Percentiles rank a stretch among this genome's conserved stretches.
These are phyloP conservation scores for Rachycentron canadum DNA, from an alignment of 2,797 vertebrate species.

Conservation along the genomic window DNA sequence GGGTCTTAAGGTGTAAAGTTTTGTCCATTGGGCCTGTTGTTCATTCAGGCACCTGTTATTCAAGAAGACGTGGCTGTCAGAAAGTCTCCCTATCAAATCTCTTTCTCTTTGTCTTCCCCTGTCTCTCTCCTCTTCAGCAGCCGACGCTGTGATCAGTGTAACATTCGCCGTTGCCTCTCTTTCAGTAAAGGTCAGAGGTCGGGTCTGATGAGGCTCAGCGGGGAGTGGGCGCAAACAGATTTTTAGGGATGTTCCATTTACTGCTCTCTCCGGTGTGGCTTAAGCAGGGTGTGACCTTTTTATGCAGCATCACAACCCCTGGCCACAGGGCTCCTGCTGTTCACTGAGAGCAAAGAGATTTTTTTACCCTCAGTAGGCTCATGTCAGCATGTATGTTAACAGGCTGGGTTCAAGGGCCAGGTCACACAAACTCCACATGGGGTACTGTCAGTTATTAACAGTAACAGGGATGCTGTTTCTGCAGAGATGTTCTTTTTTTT, in stretches of 20 bases:
- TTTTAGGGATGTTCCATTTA: constrained; percentile 38
- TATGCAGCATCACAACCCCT: not conserved
- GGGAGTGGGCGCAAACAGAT: constrained; percentile 16
- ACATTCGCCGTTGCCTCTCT: not conserved
- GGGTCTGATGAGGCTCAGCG: constrained; percentile 1
- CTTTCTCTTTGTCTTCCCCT: constrained; percentile 3
- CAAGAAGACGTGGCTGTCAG: constrained; percentile 52
- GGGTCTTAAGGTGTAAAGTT: not conserved
- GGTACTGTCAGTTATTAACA: not conserved
- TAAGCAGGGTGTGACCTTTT: constrained; percentile 40
- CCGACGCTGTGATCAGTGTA: constrained; percentile 12
- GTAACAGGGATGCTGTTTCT: not conserved
- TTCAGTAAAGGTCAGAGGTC: constrained; percentile 30
- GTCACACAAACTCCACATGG: not conserved
- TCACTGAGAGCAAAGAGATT: not conserved
- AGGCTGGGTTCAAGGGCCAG: not conserved
- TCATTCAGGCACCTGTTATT: constrained; percentile 41
- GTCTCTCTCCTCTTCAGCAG: not conserved
- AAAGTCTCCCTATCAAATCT: constrained; percentile 48
- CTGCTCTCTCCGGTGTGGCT: constrained; percentile 14
- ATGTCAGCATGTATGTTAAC: constrained; percentile 21
- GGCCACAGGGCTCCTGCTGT: not conserved
- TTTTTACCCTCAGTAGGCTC: constrained; percentile 6
- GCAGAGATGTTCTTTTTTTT: not conserved
- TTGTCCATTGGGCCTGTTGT: not conserved